Base-by-base conservation (phyloP, 92 coral and sea anemone species). In the Blastomussa wellsi region DNA sequence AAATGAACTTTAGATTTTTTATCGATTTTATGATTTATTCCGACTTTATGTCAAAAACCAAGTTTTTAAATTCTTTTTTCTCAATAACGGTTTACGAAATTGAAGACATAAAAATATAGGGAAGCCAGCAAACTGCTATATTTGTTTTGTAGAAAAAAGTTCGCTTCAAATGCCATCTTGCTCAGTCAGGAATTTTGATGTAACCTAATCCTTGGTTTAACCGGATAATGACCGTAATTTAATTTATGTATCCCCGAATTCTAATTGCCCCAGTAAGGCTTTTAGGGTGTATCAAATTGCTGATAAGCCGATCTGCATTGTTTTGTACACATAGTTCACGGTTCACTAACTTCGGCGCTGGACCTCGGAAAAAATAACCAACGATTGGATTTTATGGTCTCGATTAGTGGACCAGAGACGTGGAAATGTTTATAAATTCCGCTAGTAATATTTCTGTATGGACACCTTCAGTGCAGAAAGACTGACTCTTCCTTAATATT, bases 241-340 rank as follows among this genome's bases (percentile, higher is more conserved):
- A 83, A 62, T 74, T 74, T 83, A 74, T 62, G 72, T 74, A 57
- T 5, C 60, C 48, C 80, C 80, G 60, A 35, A 52, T 55, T 51
- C 51, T 82, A 55, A 72, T 74, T 57, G 77, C 62, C 72, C 44
- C 65, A 66, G 64, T 59, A n/a, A 28, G 47, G 73, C 72, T 75
- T 74, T 83, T 19, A 74, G 87, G 87, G 87, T 73, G 87, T 83
- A 74, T 85, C 88, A 77, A 64, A 77, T 85, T 77, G 82, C 88
- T 77, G 62, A 32, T 84, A 74, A 76, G 66, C 83, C 88, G 47
- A 83, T 41, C 69, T 7, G 44, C 70, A 66, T 85, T 85, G 88
- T 85, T 85, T 77, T 51, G 51, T 19, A 77, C 82, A 77, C 82
- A 85, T 85, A 77, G 51, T 85, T 85, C 88, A 85, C 88, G 88